Conservation (phyloP, 1,140 invertebrate genomes). For the Rhagoletis pomonella region DNA sequence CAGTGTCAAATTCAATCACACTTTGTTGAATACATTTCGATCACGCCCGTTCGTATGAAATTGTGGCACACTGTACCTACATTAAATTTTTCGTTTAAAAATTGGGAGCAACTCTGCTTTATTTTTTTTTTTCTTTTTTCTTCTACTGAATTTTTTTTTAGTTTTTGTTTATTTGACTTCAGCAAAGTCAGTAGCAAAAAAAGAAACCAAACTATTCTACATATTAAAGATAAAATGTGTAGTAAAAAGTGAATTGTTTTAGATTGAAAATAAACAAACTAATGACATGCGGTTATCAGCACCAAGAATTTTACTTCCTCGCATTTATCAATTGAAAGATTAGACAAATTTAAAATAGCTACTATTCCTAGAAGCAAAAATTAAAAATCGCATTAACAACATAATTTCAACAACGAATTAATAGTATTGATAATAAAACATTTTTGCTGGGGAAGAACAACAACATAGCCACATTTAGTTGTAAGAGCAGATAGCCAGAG, state of each 20-base stretch:
- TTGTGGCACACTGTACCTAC: too few relatives aligned
- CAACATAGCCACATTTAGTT: background rate
- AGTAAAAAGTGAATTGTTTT: background rate
- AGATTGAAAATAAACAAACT: too few relatives aligned
- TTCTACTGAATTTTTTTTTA: background rate
- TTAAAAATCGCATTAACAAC: constrained; percentile 1
- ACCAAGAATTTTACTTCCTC: background rate
- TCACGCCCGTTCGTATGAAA: too few relatives aligned
- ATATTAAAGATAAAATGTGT: background rate
- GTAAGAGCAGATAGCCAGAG: background rate
- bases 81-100: too few relatives aligned
- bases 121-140: background rate
- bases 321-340: background rate
- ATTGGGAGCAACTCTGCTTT: background rate
- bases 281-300: background rate
- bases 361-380: background rate
- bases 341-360: background rate
- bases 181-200: background rate
- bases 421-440: background rate
- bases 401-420: background rate
- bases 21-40: too few relatives aligned
- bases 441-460: background rate
- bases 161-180: background rate
- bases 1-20: too few relatives aligned
- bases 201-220: background rate